phyloP scores from a whole-genome alignment of 2,113 vertebrate genomes.

The Loxodonta africana region DNA sequence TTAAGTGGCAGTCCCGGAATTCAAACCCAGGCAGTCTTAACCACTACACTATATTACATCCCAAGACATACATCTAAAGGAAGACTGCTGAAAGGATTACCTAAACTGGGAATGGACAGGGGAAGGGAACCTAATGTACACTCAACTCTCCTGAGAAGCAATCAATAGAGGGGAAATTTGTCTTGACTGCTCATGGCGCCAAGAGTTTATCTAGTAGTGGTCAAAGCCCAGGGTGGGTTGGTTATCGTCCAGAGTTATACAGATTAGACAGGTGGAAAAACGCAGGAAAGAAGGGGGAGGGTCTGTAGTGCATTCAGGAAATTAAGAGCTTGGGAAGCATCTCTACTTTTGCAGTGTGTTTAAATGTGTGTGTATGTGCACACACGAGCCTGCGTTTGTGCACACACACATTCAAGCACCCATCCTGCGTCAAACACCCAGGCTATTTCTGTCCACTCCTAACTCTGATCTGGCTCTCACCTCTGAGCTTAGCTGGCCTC shows the following conservation, averaged over 20 bases:
- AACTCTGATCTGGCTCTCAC: not conserved
- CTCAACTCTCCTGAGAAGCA: not conserved
- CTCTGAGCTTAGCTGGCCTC: not conserved
- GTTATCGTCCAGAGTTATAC: not conserved
- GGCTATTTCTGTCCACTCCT: not conserved
- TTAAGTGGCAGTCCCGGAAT: not conserved
- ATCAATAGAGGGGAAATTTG: not conserved
- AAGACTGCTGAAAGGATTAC: too few species aligned
- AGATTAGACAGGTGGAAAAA: not conserved
- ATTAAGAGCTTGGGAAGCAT: not conserved
- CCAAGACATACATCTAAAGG: too few species aligned
- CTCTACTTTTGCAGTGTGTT: not conserved
- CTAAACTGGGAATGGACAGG: not conserved
- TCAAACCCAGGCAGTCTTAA: not conserved
- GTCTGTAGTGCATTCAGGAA: not conserved
- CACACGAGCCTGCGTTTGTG: too few species aligned
- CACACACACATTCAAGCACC: too few species aligned
- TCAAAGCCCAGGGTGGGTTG: not conserved
- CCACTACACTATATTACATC: not conserved
- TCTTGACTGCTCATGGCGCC: not conserved
- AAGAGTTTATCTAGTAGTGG: not conserved
- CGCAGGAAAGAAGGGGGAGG: fast-evolving
- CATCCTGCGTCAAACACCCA: not conserved
- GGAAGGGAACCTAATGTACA: too few species aligned
- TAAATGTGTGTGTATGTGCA: fast-evolving